Percentiles rank a stretch among this genome's conserved stretches.
Evolutionary conservation across 1,140 invertebrate genomes (phyloP).

Genomic region (Centruroides vittatus): DNA sequence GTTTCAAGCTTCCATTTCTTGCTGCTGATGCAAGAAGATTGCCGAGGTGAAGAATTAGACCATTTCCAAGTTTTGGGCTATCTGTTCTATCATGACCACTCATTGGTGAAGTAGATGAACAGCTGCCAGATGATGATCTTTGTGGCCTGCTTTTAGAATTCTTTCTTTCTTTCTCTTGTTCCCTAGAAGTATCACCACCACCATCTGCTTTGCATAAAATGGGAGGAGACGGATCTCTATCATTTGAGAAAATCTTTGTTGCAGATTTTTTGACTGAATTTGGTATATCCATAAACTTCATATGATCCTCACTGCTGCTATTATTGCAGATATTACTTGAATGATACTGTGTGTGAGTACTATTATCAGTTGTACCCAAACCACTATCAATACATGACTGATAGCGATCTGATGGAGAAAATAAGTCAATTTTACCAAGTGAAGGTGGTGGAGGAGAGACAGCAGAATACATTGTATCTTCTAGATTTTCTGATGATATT

Average conservation of each 20-base stretch:
- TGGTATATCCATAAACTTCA: no score
- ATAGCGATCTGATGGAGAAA: neutral
- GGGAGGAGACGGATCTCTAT: neutral
- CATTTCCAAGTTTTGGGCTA: neutral
- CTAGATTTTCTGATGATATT: constrained; percentile 46
- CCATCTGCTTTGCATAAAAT: neutral
- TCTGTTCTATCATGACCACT: no score
- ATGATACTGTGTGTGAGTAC: neutral
- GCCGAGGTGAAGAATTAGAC: neutral
- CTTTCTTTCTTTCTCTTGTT: neutral
- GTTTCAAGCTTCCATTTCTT: neutral
- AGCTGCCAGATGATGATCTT: no score
- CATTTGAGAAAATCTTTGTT: no score
- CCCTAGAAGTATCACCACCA: neutral
- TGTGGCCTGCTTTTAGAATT: neutral
- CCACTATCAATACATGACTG: neutral
- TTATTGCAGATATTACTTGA: neutral
- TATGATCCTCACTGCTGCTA: no score
- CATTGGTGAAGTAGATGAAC: no score
- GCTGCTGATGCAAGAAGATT: neutral
- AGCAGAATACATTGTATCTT: no score
- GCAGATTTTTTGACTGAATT: no score
- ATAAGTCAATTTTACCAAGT: neutral
- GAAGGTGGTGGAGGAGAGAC: neutral
- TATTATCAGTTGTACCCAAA: no score